These are phyloP conservation scores for Sinocyclocheilus rhinocerous DNA, from an alignment of 2,113 vertebrate species.

Conservation along the genomic window DNA sequence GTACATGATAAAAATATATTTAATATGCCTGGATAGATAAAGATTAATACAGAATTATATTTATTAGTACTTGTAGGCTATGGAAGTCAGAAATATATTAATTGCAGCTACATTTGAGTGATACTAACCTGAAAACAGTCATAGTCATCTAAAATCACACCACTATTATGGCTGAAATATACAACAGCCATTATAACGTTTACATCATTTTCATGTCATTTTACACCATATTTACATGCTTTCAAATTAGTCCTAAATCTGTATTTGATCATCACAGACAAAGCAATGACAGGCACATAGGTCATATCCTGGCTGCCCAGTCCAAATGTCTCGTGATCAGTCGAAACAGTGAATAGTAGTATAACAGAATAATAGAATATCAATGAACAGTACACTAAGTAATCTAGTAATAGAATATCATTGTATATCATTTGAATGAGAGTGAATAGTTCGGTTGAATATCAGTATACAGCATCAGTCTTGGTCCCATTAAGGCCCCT, in stretches of 20 bases:
- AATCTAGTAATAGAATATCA: not conserved
- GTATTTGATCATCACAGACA: not conserved
- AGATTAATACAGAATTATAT: no score
- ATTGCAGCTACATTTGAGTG: not conserved
- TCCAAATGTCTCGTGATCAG: not conserved
- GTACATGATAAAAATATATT: not conserved
- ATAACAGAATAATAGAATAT: not conserved
- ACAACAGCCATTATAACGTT: not conserved
- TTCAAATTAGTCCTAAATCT: not conserved
- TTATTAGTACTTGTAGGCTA: not conserved
- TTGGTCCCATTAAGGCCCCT: not conserved
- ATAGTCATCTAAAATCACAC: not conserved
- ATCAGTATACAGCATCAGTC: not conserved
- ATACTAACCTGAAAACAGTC: not conserved
- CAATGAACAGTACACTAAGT: not conserved
- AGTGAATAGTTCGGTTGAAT: not conserved
- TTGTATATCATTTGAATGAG: not conserved
- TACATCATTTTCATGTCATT: not conserved
- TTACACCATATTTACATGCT: not conserved
- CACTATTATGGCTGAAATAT: not conserved
- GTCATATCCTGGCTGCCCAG: not conserved
- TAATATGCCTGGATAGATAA: not conserved
- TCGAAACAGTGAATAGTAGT: not conserved
- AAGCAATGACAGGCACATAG: not conserved
- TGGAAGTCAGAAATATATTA: not conserved